Base-by-base conservation (phyloP, 1,140 invertebrate species). In the Palaemon carinicauda region DNA sequence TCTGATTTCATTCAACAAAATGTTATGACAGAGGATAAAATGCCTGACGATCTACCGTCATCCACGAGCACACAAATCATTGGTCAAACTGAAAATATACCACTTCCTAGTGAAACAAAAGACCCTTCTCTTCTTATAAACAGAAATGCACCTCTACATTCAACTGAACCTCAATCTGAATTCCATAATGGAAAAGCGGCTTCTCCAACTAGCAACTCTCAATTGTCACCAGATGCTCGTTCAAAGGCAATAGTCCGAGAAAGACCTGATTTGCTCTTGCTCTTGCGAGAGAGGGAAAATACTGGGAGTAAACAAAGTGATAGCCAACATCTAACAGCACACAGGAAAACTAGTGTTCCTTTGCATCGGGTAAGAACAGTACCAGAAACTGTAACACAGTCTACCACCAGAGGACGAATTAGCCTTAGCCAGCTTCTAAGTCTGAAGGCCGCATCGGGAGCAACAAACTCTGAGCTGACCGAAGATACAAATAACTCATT, bases 391-490 rank as follows among this genome's bases (percentile, higher is more conserved):
- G 77, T 78, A 7, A 12, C 9, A 71, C 24, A 65, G 3, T 12
- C 77, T 17, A 71, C 60, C 3, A 41, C 74, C 27, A 71, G 74
- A 24, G 31, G 33, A 4, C 80, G 77, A 50, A 1, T 86, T 21
- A 86, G 84, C 14, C 78, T 86, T 19, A 80, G 84, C n/a, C 77
- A 86, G 31, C 51, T 86, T n/a, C 10, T 80, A 15, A 80, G 50
- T 54, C 52, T 73, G 19, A 54, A 53, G 73, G 53, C 52, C 53
- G 53, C 84, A 54, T n/a, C 24, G 27, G 33, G 41, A 7, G 41
- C 41, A 1, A 9, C 41, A 41, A 41, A 41, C 7, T 41, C 56
- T 19, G n/a, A 27, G 31, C 65, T 7, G 12, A 71, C 1, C 19
- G 3, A 29, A 82, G 27, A 71, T 41, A 82, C 80, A 71, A 33